Percentiles rank a stretch among this genome's conserved stretches.
phyloP scores from a whole-genome alignment of 2,888 invertebrate species.

The Calliphora vomitoria region DNA sequence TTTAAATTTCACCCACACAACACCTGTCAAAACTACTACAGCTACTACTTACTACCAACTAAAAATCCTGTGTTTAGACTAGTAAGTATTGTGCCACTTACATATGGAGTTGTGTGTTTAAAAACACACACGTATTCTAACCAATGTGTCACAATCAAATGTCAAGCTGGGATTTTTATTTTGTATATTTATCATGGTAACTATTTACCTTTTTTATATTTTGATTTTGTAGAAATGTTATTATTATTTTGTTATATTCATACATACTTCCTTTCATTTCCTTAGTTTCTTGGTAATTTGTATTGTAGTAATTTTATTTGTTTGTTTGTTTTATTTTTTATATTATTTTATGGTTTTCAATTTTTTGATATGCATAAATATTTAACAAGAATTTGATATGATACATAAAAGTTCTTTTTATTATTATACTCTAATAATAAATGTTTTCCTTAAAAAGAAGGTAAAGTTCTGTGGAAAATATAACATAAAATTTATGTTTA shows the following conservation, averaged over 20 bases:
- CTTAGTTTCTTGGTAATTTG: slow-evolving; percentile 24
- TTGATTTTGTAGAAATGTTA: neutral
- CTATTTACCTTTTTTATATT: slow-evolving; percentile 5
- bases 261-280: neutral
- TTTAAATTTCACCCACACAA: too few species aligned
- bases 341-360: slow-evolving; percentile 68
- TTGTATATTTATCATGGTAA: slow-evolving; percentile 12
- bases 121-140: too few species aligned
- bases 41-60: too few species aligned
- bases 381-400: slow-evolving; percentile 2
- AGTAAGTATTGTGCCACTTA: too few species aligned
- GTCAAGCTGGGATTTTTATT: slow-evolving; percentile 26
- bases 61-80: too few species aligned
- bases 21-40: too few species aligned
- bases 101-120: too few species aligned
- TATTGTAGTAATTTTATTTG: slow-evolving; percentile 32
- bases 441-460: neutral
- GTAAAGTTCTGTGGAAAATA: neutral
- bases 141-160: slow-evolving; percentile 39
- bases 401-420: too few species aligned
- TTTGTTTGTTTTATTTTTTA: slow-evolving; percentile 48
- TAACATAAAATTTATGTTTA: slow-evolving; percentile 44
- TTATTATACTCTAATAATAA: too few species aligned
- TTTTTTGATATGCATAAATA: slow-evolving; percentile 63
- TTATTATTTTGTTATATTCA: neutral